Evolutionary conservation across 2,797 vertebrate species (phyloP), one percentile per base, ranked within the genome.

Genomic region (Gymnoscopelus microlampas): DNA sequence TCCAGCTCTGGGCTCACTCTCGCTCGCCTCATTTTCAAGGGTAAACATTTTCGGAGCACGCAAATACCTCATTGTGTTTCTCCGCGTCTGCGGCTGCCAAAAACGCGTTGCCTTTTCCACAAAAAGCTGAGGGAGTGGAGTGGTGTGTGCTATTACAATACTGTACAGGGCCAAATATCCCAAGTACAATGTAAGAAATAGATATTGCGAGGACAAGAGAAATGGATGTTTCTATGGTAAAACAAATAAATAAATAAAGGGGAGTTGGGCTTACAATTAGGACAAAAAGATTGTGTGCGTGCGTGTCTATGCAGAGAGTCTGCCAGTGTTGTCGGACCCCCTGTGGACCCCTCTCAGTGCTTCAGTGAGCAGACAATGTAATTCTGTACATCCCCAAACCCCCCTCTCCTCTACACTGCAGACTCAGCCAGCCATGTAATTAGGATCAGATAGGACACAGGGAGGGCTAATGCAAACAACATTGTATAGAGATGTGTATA

Each of bases 381-480:
- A 90, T 87, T 79, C 83, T 24, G 80, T 75, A 84, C 91, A 89
- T 91, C 89, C 83, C 82, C 32, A 60, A 77, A 82, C 78, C 78
- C 84, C 64, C 78, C 76, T 78, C 79, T 73, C 79, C 53, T 68
- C 65, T 62, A 68, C 80, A 76, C 67, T 89, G 64, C 23, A 63
- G 63, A 71, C 53, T 76, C 88, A 84, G 63, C 80, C 88, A 84
- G 80, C 84, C 90, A 50, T 93, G 90, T 93, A 94, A 94, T 94
- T 92, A 87, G 84, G 88, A 92, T 91, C 88, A 88, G 87, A 93
- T 88, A 88, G 70, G 75, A 80, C 60, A 78, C 76, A 39, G 26
- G 58, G 76, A 48, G 64, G 51, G 26, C 69, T 73, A 74, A 68
- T 76, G 53, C 73, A 88, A 87, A 87, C 79, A 82, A 66, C 63